Conservation (phyloP, 2,797 vertebrate species). For the Myotis myotis region DNA sequence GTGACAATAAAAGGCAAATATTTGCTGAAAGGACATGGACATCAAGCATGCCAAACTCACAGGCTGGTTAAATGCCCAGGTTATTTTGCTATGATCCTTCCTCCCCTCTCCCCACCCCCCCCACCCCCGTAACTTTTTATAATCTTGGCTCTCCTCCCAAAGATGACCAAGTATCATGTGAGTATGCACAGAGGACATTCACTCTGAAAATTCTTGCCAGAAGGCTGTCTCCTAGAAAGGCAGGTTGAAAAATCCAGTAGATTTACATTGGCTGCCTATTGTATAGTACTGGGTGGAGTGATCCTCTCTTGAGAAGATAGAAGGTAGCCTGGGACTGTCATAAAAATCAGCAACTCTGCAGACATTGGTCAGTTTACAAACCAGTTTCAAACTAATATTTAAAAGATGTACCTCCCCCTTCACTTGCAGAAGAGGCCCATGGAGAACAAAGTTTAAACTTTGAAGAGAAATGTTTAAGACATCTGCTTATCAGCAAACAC, state of each 20-base stretch:
- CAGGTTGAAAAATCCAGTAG: slow-evolving; percentile 3
- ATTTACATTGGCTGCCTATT: slow-evolving; percentile 32
- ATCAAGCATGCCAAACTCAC: background rate
- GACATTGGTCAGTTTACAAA: slow-evolving; percentile 54
- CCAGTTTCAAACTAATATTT: slow-evolving; percentile 72
- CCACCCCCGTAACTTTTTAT: slow-evolving; percentile 9
- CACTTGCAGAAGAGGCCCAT: slow-evolving; percentile 42
- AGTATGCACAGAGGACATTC: background rate
- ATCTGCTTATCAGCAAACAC: background rate
- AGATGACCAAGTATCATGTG: slow-evolving; percentile 27
- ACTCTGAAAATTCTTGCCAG: background rate
- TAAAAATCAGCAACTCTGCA: slow-evolving; percentile 57
- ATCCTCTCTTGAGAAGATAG: slow-evolving; percentile 42
- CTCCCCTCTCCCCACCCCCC: background rate
- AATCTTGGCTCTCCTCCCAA: slow-evolving; percentile 28
- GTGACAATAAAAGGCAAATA: background rate
- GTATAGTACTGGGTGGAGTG: background rate
- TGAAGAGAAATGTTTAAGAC: slow-evolving; percentile 49
- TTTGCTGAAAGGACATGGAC: background rate
- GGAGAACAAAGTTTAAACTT: slow-evolving; percentile 62
- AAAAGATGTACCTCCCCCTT: background rate
- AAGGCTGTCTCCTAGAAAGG: slow-evolving; percentile 17
- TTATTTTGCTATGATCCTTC: slow-evolving; percentile 24
- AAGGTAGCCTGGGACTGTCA: slow-evolving; percentile 47
- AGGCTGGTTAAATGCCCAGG: background rate